Conservation (phyloP, 2,888 invertebrate genomes). For the Ctena decussata region DNA sequence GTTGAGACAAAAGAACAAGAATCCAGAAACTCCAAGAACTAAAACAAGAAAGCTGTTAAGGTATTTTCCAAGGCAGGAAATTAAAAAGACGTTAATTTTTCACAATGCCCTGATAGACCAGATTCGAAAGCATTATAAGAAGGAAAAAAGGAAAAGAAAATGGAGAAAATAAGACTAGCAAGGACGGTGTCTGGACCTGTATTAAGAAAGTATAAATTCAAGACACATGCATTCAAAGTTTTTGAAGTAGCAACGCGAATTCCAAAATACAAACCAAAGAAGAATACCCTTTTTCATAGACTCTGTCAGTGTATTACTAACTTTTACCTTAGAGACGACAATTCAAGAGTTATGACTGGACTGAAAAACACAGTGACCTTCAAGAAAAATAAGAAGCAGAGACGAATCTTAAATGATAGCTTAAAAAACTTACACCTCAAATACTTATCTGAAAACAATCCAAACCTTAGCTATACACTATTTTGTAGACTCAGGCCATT, state of each 20-base stretch:
- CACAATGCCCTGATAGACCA: background rate
- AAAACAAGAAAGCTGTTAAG: background rate
- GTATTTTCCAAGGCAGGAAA: background rate
- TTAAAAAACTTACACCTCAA: conserved; percentile 48
- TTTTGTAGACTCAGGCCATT: conserved; percentile 54
- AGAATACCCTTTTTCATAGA: background rate
- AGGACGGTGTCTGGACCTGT: background rate
- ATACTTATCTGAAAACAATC: conserved; percentile 25
- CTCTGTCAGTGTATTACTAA: background rate
- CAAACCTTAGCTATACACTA: conserved; percentile 26
- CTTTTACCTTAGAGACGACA: conserved; percentile 49
- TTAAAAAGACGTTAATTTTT: background rate
- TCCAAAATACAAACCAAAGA: background rate
- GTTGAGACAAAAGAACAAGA: background rate
- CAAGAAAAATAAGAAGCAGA: conserved; percentile 43
- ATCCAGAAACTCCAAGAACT: background rate
- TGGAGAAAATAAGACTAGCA: background rate
- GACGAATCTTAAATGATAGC: conserved; percentile 33
- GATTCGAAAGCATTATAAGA: background rate
- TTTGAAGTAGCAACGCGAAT: background rate
- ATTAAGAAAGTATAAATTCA: background rate
- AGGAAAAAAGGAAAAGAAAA: background rate
- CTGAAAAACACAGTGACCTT: conserved; percentile 32
- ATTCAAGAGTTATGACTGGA: conserved; percentile 44
- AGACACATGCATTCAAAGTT: background rate